Percentiles rank a stretch among this genome's conserved stretches.
Evolutionary conservation across 2,888 invertebrate species (phyloP).

Genomic region (Noctua janthe): DNA sequence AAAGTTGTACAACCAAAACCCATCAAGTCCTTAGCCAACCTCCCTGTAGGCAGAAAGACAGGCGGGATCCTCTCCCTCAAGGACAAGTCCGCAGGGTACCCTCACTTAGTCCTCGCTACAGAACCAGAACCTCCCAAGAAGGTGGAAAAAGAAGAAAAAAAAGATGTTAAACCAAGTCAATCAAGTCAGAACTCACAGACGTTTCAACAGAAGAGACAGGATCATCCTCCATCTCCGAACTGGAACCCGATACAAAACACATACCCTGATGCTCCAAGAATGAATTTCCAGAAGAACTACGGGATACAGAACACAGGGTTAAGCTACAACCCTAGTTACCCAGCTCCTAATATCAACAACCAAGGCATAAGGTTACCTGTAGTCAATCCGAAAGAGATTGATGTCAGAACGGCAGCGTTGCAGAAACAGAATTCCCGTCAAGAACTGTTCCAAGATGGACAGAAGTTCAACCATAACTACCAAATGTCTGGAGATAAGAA

Average conservation of each 20-base stretch:
- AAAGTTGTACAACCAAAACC: constrained; percentile 84
- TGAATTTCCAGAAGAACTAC: constrained; percentile 83
- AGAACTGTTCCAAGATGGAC: constrained; percentile 82
- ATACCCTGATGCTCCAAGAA: constrained; percentile 74
- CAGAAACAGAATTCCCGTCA: constrained; percentile 86
- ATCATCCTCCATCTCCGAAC: constrained; percentile 69
- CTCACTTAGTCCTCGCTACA: constrained; percentile 84
- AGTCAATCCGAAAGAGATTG: constrained; percentile 89
- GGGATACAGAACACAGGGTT: constrained; percentile 79
- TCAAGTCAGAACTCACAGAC: constrained; percentile 74
- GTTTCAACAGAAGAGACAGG: constrained; percentile 76
- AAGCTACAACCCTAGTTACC: constrained; percentile 80
- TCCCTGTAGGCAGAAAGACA: constrained; percentile 86
- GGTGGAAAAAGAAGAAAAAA: constrained; percentile 82
- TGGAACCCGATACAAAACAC: constrained; percentile 72
- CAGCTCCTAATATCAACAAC: constrained; percentile 67
- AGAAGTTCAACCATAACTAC: constrained; percentile 83
- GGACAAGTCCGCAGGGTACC: constrained; percentile 89
- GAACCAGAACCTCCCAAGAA: constrained; percentile 82
- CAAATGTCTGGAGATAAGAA: constrained; percentile 86
- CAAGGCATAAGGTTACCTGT: constrained; percentile 85
- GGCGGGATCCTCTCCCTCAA: constrained; percentile 89
- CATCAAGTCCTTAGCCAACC: constrained; percentile 84
- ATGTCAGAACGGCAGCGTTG: constrained; percentile 86
- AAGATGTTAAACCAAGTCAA: constrained; percentile 77